These are phyloP conservation scores for Andrena marginata DNA, from an alignment of 2,888 invertebrate genomes.

Conservation along the genomic window DNA sequence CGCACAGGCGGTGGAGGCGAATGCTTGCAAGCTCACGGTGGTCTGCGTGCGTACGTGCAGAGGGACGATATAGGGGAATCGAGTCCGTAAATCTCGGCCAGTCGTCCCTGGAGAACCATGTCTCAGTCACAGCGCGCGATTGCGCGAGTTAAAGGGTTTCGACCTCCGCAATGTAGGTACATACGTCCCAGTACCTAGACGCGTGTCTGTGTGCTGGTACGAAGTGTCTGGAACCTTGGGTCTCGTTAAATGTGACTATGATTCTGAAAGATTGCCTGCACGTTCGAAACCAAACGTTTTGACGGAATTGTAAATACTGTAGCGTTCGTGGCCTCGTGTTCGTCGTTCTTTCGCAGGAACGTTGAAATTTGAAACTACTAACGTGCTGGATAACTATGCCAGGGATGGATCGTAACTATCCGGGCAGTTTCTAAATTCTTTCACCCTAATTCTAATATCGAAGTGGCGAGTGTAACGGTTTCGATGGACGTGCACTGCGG, in stretches of 20 bases:
- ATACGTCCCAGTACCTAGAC: conserved; percentile 1
- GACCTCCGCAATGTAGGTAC: conserved; percentile 35
- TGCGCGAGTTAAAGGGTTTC: conserved; percentile 81
- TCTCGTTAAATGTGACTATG: conserved; percentile 80
- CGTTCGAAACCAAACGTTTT: conserved; percentile 1
- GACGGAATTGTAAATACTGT: not conserved
- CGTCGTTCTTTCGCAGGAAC: not conserved
- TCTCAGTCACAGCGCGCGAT: conserved; percentile 83
- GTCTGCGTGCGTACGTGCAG: conserved; percentile 43
- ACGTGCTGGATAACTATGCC: not conserved
- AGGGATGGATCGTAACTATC: not conserved
- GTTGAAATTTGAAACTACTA: not conserved
- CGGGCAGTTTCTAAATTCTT: conserved; percentile 18
- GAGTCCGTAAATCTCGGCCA: conserved; percentile 81
- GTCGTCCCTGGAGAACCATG: conserved; percentile 81
- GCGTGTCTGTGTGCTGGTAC: conserved; percentile 17
- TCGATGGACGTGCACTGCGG: not conserved
- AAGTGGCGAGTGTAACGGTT: not conserved
- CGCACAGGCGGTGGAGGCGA: not conserved
- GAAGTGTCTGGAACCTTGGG: conserved; percentile 54
- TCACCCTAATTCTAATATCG: conserved; percentile 14
- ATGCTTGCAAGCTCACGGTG: conserved; percentile 25
- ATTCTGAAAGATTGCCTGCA: conserved; percentile 60
- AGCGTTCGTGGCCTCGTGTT: not conserved
- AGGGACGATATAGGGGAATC: conserved; percentile 65